Percentiles rank a stretch among this genome's conserved stretches.
phyloP scores from a whole-genome alignment of 2,113 vertebrate species.

The Siphamia tubifer region DNA sequence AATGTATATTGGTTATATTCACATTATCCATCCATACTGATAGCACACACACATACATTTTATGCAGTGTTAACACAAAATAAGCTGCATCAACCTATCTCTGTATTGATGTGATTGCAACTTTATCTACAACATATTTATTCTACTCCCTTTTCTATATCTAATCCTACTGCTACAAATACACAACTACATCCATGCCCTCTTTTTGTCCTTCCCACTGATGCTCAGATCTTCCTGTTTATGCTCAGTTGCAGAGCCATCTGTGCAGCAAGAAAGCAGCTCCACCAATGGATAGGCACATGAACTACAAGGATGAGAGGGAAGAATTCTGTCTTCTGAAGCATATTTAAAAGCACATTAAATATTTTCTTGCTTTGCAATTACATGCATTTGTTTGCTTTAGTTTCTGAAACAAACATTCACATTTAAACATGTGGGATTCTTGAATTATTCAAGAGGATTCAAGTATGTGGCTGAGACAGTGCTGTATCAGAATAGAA shows the following conservation, averaged over 20 bases:
- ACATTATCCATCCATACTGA: background rate
- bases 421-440: background rate
- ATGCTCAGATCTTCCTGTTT: constrained; percentile 55
- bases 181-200: constrained; percentile 28
- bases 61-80: background rate
- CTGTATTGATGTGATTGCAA: constrained; percentile 13
- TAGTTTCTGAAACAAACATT: too few relatives aligned
- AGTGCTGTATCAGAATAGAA: background rate
- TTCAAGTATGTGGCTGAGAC: background rate
- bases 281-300: constrained; percentile 25
- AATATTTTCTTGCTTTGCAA: background rate
- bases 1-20: background rate
- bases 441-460: background rate
- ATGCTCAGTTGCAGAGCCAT: constrained; percentile 31
- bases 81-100: constrained; percentile 25
- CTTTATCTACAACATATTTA: background rate
- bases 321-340: background rate
- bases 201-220: constrained; percentile 63
- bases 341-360: background rate
- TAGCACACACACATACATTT: background rate
- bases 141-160: background rate
- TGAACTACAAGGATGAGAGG: constrained; percentile 22
- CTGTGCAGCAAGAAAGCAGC: constrained; percentile 44
- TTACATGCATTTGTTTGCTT: background rate
- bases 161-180: background rate